These are phyloP conservation scores for Labeo catla DNA, from an alignment of 2,113 vertebrate genomes.

Conservation along the genomic window DNA sequence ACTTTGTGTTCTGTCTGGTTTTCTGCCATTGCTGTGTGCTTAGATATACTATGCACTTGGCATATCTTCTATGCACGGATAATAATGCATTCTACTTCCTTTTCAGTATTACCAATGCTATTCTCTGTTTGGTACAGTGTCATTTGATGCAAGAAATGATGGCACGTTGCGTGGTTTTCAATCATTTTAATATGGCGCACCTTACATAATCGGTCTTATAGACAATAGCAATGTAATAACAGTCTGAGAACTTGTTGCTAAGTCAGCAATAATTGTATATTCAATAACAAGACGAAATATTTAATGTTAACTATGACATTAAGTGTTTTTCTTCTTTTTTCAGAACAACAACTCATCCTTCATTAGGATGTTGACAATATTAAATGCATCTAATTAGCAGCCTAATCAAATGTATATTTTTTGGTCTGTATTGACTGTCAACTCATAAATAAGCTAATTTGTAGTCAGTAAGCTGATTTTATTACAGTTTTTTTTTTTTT, in stretches of 20 bases:
- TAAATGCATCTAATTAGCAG: neutral
- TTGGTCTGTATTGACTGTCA: slow-evolving; percentile 16
- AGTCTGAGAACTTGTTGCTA: neutral
- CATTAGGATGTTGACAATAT: slow-evolving; percentile 3
- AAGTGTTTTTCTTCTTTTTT: neutral
- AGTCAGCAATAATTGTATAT: slow-evolving; percentile 16
- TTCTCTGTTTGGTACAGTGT: slow-evolving; percentile 24
- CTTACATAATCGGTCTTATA: neutral
- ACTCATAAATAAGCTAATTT: slow-evolving; percentile 35
- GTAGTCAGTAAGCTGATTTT: slow-evolving; percentile 25
- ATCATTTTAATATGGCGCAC: neutral
- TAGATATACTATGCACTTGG: neutral
- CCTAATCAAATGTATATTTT: slow-evolving; percentile 16
- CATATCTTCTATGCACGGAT: neutral
- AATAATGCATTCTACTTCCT: neutral
- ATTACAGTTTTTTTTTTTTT: neutral
- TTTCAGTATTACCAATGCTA: slow-evolving; percentile 4
- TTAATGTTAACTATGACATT: slow-evolving; percentile 5
- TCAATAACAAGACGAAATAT: slow-evolving; percentile 16
- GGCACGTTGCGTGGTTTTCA: slow-evolving; percentile 14
- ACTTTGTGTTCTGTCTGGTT: neutral
- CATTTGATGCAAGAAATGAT: neutral
- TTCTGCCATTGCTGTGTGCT: neutral
- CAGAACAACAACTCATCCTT: neutral
- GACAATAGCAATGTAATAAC: neutral